Evolutionary conservation across 23 tunicate genomes (phyloP).

Genomic region (Clavelina lepadiformis): DNA sequence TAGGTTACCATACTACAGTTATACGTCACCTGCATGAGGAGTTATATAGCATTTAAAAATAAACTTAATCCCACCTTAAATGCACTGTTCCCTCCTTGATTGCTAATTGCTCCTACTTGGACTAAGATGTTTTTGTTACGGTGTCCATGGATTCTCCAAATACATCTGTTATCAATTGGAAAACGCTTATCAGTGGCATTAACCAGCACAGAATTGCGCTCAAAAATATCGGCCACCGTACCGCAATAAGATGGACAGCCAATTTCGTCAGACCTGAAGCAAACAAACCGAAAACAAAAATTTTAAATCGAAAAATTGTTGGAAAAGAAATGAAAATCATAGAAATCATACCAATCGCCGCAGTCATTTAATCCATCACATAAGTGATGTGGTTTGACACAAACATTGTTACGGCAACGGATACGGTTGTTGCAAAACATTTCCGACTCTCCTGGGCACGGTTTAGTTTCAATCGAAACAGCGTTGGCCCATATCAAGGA

Average conservation of each 20-base stretch:
- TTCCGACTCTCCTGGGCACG: slow-evolving; percentile 17
- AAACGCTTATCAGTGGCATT: background rate
- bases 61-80: too few species aligned
- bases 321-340: background rate
- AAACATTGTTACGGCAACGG: slow-evolving; percentile 26
- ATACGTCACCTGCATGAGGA: too few species aligned
- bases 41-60: too few species aligned
- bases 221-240: slow-evolving; percentile 55
- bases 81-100: too few species aligned
- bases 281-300: background rate
- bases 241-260: slow-evolving; percentile 92
- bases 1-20: too few species aligned
- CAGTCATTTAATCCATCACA: slow-evolving; percentile 85
- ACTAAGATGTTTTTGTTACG: slow-evolving; percentile 34
- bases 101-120: slow-evolving; percentile 16
- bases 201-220: background rate
- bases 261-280: slow-evolving; percentile 79
- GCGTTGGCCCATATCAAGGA: slow-evolving; percentile 38
- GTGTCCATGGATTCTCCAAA: slow-evolving; percentile 75
- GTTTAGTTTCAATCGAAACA: slow-evolving; percentile 41
- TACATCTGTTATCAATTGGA: slow-evolving; percentile 8
- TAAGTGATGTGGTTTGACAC: slow-evolving; percentile 44
- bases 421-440: slow-evolving; percentile 61
- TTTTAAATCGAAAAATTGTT: background rate
- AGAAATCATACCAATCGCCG: slow-evolving; percentile 72